Percentiles rank a stretch among this genome's conserved stretches.
These are phyloP conservation scores for Siniperca obscura DNA, from an alignment of 2,797 vertebrate species.

Conservation along the genomic window DNA sequence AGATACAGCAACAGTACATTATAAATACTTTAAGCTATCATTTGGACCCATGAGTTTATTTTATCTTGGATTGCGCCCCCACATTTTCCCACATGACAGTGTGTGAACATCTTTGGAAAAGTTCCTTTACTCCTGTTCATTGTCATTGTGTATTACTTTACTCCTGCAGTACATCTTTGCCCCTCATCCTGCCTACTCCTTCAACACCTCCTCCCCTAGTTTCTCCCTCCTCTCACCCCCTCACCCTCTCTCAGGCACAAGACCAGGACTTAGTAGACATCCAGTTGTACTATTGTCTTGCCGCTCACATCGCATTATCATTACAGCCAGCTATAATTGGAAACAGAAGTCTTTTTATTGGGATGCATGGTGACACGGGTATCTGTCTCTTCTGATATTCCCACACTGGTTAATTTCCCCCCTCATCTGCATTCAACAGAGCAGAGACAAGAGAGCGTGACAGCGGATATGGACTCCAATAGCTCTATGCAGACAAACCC, in stretches of 20 bases:
- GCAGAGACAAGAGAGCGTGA: constrained; percentile 60
- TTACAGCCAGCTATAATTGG: constrained; percentile 87
- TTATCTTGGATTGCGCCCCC: constrained; percentile 51
- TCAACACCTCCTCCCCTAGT: constrained; percentile 23
- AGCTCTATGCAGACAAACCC: constrained; percentile 8
- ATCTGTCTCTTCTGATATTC: constrained; percentile 90
- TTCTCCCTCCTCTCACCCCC: not conserved
- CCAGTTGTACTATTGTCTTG: constrained; percentile 71
- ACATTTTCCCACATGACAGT: constrained; percentile 48
- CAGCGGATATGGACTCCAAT: constrained; percentile 41
- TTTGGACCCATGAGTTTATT: constrained; percentile 61
- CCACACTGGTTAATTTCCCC: constrained; percentile 79
- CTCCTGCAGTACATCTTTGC: constrained; percentile 30
- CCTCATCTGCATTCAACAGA: constrained; percentile 77
- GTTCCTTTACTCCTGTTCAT: constrained; percentile 11
- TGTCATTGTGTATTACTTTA: constrained; percentile 31
- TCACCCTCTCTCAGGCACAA: constrained; percentile 62
- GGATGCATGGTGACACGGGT: constrained; percentile 87
- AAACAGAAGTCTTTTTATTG: constrained; percentile 87
- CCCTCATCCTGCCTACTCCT: constrained; percentile 25
- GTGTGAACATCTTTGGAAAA: constrained; percentile 50
- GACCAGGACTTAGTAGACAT: constrained; percentile 39
- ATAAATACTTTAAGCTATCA: constrained; percentile 56
- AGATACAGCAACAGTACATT: constrained; percentile 51
- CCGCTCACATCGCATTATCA: constrained; percentile 84